Conservation (phyloP, 1,140 invertebrate species). For the Drosophila leontia region DNA sequence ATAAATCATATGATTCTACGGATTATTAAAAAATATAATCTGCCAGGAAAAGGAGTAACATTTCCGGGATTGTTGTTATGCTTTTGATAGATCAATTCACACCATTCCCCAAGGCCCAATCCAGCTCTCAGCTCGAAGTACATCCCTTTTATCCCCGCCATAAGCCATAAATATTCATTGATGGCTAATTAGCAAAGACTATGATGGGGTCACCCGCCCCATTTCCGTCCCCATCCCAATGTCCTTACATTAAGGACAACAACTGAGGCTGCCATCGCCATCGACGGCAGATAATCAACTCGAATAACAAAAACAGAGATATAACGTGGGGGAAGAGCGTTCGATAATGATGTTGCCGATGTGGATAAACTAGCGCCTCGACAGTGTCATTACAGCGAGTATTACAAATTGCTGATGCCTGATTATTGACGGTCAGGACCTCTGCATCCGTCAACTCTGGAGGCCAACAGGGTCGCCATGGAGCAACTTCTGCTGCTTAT, state of each 20-base stretch:
- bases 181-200: constrained; percentile 61
- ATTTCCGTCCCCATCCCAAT: background rate
- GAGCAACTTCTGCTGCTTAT: constrained; percentile 23
- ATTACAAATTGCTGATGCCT: constrained; percentile 66
- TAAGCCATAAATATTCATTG: constrained; percentile 72
- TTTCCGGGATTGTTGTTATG: background rate
- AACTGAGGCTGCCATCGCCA: constrained; percentile 45
- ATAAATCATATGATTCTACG: too few species aligned
- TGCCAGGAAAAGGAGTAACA: background rate
- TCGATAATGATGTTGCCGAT: constrained; percentile 62
- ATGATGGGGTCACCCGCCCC: constrained; percentile 19
- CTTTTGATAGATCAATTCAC: background rate
- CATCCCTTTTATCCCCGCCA: constrained; percentile 13
- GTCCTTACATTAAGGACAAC: constrained; percentile 31
- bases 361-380: constrained; percentile 35
- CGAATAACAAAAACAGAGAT: constrained; percentile 47
- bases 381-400: constrained; percentile 50
- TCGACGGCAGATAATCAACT: constrained; percentile 63
- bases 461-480: constrained; percentile 24
- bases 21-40: too few species aligned
- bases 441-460: constrained; percentile 39
- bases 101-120: background rate
- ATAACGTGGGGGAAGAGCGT: background rate
- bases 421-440: constrained; percentile 49
- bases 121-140: constrained; percentile 7